Percentiles rank a stretch among this genome's conserved stretches.
Conservation (phyloP, 2,113 vertebrate genomes). For the Podiceps cristatus region DNA sequence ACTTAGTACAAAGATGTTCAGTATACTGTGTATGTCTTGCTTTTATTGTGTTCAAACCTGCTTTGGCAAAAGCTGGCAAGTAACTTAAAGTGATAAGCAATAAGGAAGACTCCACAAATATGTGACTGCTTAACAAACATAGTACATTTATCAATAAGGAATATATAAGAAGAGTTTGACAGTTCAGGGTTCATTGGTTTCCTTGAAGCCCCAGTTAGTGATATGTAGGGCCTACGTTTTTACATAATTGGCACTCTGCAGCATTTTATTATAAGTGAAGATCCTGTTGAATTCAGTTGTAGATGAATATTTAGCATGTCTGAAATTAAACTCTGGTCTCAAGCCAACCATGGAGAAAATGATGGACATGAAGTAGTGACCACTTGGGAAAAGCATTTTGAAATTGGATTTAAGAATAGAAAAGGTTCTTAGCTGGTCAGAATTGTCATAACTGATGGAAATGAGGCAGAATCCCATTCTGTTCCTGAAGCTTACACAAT, state of each 20-base stretch:
- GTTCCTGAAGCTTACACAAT: not conserved
- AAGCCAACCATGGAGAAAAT: not conserved
- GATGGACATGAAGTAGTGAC: rapidly evolving
- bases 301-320: not conserved
- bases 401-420: not conserved
- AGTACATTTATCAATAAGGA: not conserved
- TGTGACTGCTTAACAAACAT: not conserved
- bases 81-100: not conserved
- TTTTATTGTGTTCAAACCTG: not conserved
- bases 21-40: not conserved
- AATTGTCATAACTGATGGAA: not conserved
- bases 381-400: not conserved
- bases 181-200: not conserved
- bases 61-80: not conserved
- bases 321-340: not conserved
- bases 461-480: not conserved
- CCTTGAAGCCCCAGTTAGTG: not conserved
- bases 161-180: not conserved
- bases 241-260: not conserved
- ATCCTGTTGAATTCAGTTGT: not conserved
- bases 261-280: not conserved
- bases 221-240: not conserved
- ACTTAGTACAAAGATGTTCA: not conserved
- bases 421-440: not conserved
- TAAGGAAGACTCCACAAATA: not conserved